Conservation (phyloP, 2,113 vertebrate genomes). For the Eretmochelys imbricata region DNA sequence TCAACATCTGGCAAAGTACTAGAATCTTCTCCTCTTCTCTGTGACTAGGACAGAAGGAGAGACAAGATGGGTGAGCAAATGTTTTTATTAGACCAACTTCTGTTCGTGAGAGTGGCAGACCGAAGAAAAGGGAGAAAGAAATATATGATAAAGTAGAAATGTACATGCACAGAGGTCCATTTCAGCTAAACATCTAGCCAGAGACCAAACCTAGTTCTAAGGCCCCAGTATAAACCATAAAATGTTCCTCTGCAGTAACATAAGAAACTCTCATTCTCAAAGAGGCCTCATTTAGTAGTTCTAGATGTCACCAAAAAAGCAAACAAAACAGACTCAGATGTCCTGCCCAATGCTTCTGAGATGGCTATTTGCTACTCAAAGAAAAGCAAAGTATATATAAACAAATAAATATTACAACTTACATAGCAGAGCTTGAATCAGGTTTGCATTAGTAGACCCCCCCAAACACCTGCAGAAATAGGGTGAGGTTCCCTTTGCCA, state of each 20-base stretch:
- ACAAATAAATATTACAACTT: not conserved
- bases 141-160: not conserved
- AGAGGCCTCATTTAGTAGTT: not conserved
- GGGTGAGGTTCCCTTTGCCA: not conserved
- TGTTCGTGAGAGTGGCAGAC: too few relatives aligned
- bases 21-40: too few relatives aligned
- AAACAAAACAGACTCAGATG: not conserved
- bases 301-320: not conserved
- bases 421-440: too few relatives aligned
- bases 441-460: not conserved
- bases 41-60: not conserved
- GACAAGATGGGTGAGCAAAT: too few relatives aligned
- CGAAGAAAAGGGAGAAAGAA: not conserved
- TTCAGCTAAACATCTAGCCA: not conserved
- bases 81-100: too few relatives aligned
- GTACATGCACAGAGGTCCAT: not conserved
- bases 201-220: not conserved
- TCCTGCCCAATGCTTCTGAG: not conserved
- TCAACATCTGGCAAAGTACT: too few relatives aligned
- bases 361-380: not conserved
- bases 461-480: not conserved
- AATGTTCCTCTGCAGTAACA: not conserved
- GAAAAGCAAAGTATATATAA: not conserved
- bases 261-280: not conserved
- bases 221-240: accelerated